A percentile compares a stretch with the other conserved stretches of the same genome.
Evolutionary conservation across 2,797 vertebrate genomes (phyloP).

Genomic region (Siniperca obscura): DNA sequence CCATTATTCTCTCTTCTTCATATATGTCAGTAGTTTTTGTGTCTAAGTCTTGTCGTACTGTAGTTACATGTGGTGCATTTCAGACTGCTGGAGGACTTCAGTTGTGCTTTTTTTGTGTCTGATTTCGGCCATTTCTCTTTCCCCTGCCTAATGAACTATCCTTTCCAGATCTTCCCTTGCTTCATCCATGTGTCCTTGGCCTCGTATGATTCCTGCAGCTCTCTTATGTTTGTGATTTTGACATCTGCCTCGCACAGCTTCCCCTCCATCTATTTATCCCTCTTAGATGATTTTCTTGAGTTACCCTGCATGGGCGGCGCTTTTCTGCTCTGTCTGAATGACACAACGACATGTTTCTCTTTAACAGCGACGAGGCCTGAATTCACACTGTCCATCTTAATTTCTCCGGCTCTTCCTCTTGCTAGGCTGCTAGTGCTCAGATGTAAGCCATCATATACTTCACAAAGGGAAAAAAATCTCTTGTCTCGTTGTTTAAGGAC

Average conservation of each 20-base stretch:
- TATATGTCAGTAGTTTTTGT: neutral
- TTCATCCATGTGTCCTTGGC: constrained; percentile 33
- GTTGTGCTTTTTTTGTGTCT: neutral
- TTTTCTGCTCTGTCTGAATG: constrained; percentile 28
- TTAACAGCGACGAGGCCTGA: constrained; percentile 3
- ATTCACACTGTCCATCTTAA: constrained; percentile 51
- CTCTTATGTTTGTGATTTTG: constrained; percentile 54
- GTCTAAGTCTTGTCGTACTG: neutral
- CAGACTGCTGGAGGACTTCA: neutral
- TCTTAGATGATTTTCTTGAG: neutral
- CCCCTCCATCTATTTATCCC: constrained; percentile 24
- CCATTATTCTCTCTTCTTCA: neutral
- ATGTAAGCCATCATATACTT: constrained; percentile 7
- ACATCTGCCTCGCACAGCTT: constrained; percentile 62
- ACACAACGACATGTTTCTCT: constrained; percentile 40
- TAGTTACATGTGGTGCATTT: neutral
- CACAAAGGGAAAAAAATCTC: neutral
- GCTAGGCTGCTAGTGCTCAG: neutral
- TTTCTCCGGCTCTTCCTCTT: constrained; percentile 10
- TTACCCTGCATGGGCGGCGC: neutral
- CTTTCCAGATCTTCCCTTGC: constrained; percentile 22
- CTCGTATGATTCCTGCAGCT: constrained; percentile 47
- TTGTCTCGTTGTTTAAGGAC: neutral
- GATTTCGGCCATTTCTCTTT: constrained; percentile 3
- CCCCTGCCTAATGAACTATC: constrained; percentile 11